Conservation (phyloP, 92 coral and sea anemone genomes). For the Chrysogorgia sp. region DNA sequence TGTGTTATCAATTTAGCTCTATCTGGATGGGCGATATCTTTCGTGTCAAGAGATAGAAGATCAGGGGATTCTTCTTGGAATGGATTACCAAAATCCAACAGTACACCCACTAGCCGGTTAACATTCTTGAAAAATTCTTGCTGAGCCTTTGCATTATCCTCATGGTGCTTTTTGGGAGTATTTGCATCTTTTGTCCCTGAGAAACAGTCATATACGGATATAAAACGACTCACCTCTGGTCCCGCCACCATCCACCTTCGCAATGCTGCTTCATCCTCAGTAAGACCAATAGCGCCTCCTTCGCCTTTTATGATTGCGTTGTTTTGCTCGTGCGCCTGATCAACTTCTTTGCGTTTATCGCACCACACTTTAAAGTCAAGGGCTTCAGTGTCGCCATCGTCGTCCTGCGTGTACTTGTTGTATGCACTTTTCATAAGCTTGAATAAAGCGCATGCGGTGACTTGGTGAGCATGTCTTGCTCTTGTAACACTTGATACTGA, state of each 20-base stretch:
- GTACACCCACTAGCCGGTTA: constrained; percentile 18
- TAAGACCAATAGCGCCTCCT: constrained; percentile 58
- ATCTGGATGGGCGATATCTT: constrained; percentile 55
- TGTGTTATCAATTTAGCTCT: constrained; percentile 56
- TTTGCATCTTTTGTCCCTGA: constrained; percentile 32
- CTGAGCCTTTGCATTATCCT: constrained; percentile 36
- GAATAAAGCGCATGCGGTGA: constrained; percentile 39
- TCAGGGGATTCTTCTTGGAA: constrained; percentile 56
- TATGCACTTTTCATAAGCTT: constrained; percentile 15
- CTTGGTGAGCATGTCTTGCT: constrained; percentile 63
- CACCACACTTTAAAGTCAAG: constrained; percentile 48
- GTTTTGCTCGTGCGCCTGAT: constrained; percentile 65
- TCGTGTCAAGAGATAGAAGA: constrained; percentile 46
- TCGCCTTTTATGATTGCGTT: constrained; percentile 65
- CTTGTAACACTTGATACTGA: constrained; percentile 59
- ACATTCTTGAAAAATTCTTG: constrained; percentile 33
- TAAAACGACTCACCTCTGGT: constrained; percentile 53
- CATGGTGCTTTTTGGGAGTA: constrained; percentile 37
- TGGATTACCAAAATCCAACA: constrained; percentile 53
- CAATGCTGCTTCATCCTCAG: constrained; percentile 48
- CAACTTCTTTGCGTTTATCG: no score
- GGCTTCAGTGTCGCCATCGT: constrained; percentile 22
- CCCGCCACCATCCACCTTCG: constrained; percentile 62
- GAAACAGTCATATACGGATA: constrained; percentile 19
- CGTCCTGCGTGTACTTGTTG: background rate